phyloP scores from a whole-genome alignment of 2,113 vertebrate genomes.

The Dissostichus mawsoni region DNA sequence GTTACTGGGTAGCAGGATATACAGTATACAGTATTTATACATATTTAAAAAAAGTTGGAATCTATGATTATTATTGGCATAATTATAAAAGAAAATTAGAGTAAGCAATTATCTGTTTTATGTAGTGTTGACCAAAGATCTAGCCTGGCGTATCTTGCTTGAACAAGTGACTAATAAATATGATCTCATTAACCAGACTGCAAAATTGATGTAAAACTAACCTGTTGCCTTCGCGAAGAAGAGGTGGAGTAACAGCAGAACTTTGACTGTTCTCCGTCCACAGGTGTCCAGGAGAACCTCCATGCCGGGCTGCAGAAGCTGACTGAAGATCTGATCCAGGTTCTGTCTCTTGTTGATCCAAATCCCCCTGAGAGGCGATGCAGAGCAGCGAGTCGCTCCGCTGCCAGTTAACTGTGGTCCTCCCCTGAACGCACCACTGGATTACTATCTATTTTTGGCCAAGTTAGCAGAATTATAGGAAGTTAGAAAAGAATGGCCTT shows the following conservation, averaged over 20 bases:
- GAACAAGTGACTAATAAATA: conserved; percentile 29
- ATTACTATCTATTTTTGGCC: background rate
- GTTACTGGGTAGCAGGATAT: no score
- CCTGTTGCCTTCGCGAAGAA: conserved; percentile 54
- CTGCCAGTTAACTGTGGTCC: background rate
- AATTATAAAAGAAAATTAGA: background rate
- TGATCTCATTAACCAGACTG: conserved; percentile 33
- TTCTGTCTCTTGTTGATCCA: background rate
- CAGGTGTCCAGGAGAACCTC: conserved; percentile 27
- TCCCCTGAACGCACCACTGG: background rate
- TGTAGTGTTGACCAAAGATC: background rate
- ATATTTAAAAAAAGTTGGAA: background rate
- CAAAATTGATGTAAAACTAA: conserved; percentile 33
- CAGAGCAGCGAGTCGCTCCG: accelerated
- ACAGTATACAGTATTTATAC: no score
- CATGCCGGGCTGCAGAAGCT: conserved; percentile 27
- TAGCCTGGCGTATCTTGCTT: background rate
- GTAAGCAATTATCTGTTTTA: no score
- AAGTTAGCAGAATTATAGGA: background rate
- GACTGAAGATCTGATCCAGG: background rate
- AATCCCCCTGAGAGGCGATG: background rate
- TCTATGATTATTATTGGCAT: background rate
- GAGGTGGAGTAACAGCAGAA: conserved; percentile 36
- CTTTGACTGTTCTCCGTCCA: conserved; percentile 7
- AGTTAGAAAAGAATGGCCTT: background rate